Conservation (phyloP, 2,888 invertebrate species). For the Glaucopsyche alexis region DNA sequence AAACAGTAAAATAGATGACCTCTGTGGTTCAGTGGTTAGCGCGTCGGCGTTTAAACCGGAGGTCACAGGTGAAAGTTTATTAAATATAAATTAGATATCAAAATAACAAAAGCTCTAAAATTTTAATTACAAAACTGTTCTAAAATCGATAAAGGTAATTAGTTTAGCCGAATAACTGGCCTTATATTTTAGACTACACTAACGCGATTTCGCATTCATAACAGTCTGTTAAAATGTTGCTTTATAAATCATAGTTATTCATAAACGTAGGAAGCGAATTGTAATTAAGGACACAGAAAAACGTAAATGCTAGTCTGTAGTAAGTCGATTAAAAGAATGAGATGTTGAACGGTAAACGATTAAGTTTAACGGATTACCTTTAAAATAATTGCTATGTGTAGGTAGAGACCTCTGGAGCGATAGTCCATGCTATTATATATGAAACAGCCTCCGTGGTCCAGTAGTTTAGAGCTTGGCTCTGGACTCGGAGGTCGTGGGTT, state of each 20-base stretch:
- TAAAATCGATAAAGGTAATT: constrained; percentile 12
- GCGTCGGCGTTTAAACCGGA: no score
- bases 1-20: no score
- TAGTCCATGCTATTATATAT: no score
- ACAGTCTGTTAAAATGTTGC: constrained; percentile 5
- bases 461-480: no score
- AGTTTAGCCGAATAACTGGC: constrained; percentile 6
- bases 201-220: background rate
- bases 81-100: background rate
- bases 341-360: background rate
- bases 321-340: background rate
- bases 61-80: background rate
- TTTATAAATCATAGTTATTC: constrained; percentile 1
- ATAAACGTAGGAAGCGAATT: constrained; percentile 15
- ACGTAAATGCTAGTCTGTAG: background rate
- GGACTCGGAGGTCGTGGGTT: no score
- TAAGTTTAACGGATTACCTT: background rate
- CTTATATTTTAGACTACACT: background rate
- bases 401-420: no score
- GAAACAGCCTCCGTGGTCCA: no score
- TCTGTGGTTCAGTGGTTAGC: no score
- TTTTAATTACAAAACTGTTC: background rate
- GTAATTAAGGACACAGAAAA: constrained; percentile 14
- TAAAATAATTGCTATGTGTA: no score
- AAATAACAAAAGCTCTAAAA: background rate